These are phyloP conservation scores for Ictalurus punctatus DNA, from an alignment of 2,113 vertebrate species.

Conservation along the genomic window DNA sequence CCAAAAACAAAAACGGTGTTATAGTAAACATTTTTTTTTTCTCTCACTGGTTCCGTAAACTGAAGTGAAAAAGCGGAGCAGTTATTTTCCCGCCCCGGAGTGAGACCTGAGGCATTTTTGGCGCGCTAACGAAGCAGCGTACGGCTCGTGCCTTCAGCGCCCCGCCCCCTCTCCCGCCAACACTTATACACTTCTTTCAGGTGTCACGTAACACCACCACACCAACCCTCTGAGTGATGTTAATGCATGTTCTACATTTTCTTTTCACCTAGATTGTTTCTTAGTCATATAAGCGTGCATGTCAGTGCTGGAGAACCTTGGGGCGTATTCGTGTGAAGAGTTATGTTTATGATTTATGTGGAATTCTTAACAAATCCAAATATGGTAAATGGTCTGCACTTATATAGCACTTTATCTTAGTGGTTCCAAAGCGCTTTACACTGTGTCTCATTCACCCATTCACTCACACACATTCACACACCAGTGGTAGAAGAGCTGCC, in stretches of 20 bases:
- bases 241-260: not conserved
- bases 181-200: not conserved
- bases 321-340: not conserved
- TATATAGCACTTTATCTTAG: too few species aligned
- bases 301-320: not conserved
- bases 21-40: not conserved
- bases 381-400: too few species aligned
- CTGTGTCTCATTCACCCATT: too few species aligned
- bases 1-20: not conserved
- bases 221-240: not conserved
- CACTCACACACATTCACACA: too few species aligned
- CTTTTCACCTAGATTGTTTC: not conserved
- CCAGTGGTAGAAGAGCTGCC: too few species aligned
- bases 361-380: not conserved
- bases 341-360: not conserved
- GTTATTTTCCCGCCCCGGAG: not conserved
- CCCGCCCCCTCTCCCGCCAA: slow-evolving; percentile 8
- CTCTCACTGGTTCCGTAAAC: not conserved
- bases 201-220: not conserved
- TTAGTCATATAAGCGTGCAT: not conserved
- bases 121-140: not conserved
- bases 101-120: not conserved
- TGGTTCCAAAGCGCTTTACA: too few species aligned
- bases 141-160: slow-evolving; percentile 15
- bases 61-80: not conserved